These are phyloP conservation scores for Australoheros scitulus DNA, from an alignment of 2,113 vertebrate genomes.

Conservation along the genomic window DNA sequence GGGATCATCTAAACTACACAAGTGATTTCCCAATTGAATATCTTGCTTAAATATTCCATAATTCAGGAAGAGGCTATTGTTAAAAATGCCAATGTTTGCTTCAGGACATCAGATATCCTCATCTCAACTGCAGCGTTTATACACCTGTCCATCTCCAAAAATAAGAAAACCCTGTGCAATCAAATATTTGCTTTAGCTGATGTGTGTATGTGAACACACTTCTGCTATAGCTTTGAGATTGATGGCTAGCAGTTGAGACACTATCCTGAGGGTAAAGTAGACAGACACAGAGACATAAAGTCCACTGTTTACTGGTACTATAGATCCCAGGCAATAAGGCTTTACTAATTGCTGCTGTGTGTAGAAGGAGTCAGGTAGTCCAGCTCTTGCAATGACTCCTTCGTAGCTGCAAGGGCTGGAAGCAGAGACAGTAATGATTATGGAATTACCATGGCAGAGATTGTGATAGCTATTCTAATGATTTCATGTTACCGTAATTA, in stretches of 20 bases:
- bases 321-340: constrained; percentile 61
- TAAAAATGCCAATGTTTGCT: neutral
- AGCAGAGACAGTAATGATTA: constrained; percentile 64
- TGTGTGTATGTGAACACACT: neutral
- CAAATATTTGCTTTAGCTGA: neutral
- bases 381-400: constrained; percentile 29
- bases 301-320: constrained; percentile 62
- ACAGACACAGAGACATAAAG: constrained; percentile 49
- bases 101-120: neutral
- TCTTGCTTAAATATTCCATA: neutral
- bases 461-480: constrained; percentile 72
- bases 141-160: neutral
- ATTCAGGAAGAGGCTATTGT: neutral
- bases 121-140: neutral
- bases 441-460: constrained; percentile 69
- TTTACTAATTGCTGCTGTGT: constrained; percentile 63
- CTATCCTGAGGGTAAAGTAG: constrained; percentile 31
- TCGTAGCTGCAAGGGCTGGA: constrained; percentile 36
- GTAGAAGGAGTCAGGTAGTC: constrained; percentile 48
- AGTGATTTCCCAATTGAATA: neutral
- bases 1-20: neutral
- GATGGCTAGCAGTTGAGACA: constrained; percentile 24
- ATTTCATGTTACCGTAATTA: constrained; percentile 75
- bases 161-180: neutral
- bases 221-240: constrained; percentile 13